Percentiles rank a stretch among this genome's conserved stretches.
Evolutionary conservation across 2,797 vertebrate genomes (phyloP).

Genomic region (Lepidocolaptes lacrymiger): DNA sequence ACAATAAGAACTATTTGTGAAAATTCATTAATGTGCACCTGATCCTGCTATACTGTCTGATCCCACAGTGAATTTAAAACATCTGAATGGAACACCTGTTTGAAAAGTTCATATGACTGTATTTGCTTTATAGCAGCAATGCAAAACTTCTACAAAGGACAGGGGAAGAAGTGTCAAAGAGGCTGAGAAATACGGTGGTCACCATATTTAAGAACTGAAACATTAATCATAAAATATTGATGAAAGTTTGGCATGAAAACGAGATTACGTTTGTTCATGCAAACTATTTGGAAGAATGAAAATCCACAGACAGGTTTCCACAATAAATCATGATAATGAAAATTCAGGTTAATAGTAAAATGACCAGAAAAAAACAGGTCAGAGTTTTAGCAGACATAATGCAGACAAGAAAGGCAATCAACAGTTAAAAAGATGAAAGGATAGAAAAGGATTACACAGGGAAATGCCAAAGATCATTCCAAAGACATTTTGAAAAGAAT

Average conservation of each 20-base stretch:
- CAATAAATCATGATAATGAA: not conserved
- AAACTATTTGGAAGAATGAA: not conserved
- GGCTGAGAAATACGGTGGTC: not conserved
- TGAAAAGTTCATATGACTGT: not conserved
- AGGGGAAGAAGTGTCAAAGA: not conserved
- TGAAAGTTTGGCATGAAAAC: not conserved
- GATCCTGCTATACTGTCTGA: not conserved
- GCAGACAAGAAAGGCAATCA: not conserved
- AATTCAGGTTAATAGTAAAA: not conserved
- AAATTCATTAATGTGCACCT: not conserved
- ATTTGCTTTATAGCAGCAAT: not conserved
- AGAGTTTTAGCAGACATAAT: not conserved
- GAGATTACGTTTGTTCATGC: not conserved
- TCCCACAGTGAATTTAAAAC: not conserved
- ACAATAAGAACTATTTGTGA: not conserved
- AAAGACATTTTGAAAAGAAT: constrained; percentile 25
- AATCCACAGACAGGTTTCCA: not conserved
- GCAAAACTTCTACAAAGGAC: not conserved
- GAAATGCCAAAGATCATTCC: not conserved
- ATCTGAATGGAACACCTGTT: not conserved
- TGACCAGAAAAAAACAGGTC: not conserved
- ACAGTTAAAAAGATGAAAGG: not conserved
- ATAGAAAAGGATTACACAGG: not conserved
- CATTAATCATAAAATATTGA: not conserved
- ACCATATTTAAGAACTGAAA: not conserved